Percentiles rank a stretch among this genome's conserved stretches.
phyloP scores from a whole-genome alignment of 2,797 vertebrate species.

The Enteromius radiatus region DNA sequence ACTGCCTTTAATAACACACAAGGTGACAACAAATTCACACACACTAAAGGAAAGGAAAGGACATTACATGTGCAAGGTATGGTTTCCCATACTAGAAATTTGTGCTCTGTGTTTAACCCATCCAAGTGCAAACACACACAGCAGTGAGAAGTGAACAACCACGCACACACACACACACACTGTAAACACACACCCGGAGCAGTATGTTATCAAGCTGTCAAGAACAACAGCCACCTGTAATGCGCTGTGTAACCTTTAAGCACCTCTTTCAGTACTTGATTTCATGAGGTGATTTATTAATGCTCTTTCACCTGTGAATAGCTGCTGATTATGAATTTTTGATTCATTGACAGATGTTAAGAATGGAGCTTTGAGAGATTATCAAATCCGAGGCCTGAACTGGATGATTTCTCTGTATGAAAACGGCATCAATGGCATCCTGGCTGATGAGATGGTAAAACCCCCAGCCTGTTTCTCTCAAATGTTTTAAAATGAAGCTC shows the following conservation, averaged over 20 bases:
- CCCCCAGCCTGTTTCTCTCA: not conserved
- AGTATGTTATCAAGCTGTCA: not conserved
- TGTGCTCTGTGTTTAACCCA: too few species aligned
- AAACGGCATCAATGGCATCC: conserved; percentile 90
- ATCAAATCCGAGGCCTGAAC: conserved; percentile 88
- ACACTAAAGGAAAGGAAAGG: too few species aligned
- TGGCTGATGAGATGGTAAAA: conserved; percentile 90
- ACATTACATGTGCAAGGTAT: too few species aligned
- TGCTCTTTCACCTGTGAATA: not conserved
- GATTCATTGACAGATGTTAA: conserved; percentile 79
- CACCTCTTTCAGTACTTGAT: not conserved
- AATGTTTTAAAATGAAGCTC: not conserved
- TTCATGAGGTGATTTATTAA: not conserved
- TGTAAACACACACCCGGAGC: too few species aligned
- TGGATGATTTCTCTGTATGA: conserved; percentile 92
- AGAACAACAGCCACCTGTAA: not conserved
- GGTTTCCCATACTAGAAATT: too few species aligned
- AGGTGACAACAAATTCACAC: not conserved
- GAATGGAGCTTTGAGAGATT: conserved; percentile 85
- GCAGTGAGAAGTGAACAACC: too few species aligned
- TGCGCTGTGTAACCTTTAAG: not conserved
- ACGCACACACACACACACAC: too few species aligned
- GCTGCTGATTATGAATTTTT: not conserved
- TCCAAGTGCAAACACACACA: too few species aligned
- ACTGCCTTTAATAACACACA: not conserved